phyloP scores from a whole-genome alignment of 2,113 vertebrate species.

The Oncorhynchus gorbuscha region DNA sequence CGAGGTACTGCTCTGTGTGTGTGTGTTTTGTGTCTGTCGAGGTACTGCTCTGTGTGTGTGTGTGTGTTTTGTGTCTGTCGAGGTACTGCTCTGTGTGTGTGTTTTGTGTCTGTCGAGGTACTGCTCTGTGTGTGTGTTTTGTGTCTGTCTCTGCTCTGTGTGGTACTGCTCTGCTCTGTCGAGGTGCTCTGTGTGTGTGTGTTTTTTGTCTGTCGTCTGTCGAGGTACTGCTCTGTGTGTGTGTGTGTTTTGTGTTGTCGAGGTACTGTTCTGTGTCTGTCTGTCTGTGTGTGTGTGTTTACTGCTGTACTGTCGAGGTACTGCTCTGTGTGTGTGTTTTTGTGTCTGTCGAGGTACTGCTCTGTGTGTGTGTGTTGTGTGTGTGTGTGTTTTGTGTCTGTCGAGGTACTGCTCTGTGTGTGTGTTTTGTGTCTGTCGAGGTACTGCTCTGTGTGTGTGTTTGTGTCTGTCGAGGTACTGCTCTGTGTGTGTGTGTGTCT shows the following conservation, averaged over 20 bases:
- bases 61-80: constrained; percentile 51
- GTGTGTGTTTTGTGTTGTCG: constrained; percentile 49
- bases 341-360: constrained; percentile 78
- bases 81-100: constrained; percentile 72
- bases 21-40: not conserved
- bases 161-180: too few relatives aligned
- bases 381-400: not conserved
- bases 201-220: not conserved
- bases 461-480: constrained; percentile 77
- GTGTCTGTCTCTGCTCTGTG: constrained; percentile 38
- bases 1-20: constrained; percentile 74
- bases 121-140: constrained; percentile 1
- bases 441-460: not conserved
- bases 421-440: constrained; percentile 44
- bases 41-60: not conserved
- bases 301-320: not conserved
- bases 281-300: too few relatives aligned
- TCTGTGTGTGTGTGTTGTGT: not conserved
- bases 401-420: not conserved
- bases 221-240: constrained; percentile 77
- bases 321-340: not conserved
- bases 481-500: not conserved
- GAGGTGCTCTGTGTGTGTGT: too few relatives aligned
- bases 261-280: constrained; percentile 76
- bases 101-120: not conserved